Percentiles rank a stretch among this genome's conserved stretches.
Conservation (phyloP, 2,888 invertebrate genomes). For the Bhutanitis thaidina region DNA sequence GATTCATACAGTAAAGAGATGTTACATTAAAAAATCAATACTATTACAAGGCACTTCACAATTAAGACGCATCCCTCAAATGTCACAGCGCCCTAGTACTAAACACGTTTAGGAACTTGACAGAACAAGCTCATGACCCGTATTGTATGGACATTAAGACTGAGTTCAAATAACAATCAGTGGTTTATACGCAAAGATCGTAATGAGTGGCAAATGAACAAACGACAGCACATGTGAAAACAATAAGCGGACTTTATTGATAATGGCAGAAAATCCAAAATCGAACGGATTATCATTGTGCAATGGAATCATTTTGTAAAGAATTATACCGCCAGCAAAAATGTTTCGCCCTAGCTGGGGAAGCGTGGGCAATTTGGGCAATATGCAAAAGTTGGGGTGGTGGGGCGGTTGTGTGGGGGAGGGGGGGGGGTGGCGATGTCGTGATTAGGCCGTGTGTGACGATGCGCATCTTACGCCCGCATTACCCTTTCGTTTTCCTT, state of each 20-base stretch:
- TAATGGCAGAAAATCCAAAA: slow-evolving; percentile 26
- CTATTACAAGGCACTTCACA: slow-evolving; percentile 57
- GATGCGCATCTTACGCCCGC: slow-evolving; percentile 80
- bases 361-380: slow-evolving; percentile 73
- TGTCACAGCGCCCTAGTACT: slow-evolving; percentile 43
- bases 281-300: slow-evolving; percentile 28
- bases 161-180: slow-evolving; percentile 32
- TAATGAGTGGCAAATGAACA: slow-evolving; percentile 34
- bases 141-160: slow-evolving; percentile 32
- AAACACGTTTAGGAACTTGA: not conserved
- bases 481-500: slow-evolving; percentile 79
- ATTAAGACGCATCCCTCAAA: slow-evolving; percentile 77
- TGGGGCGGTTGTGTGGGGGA: slow-evolving; percentile 36
- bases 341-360: slow-evolving; percentile 54
- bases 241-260: slow-evolving; percentile 3
- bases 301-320: slow-evolving; percentile 35
- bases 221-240: slow-evolving; percentile 2
- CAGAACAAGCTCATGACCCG: slow-evolving; percentile 11
- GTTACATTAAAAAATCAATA: slow-evolving; percentile 74
- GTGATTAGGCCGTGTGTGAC: slow-evolving; percentile 79
- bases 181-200: slow-evolving; percentile 29
- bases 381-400: slow-evolving; percentile 74
- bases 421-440: slow-evolving; percentile 42
- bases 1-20: slow-evolving; percentile 32
- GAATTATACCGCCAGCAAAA: slow-evolving; percentile 50